Evolutionary conservation across 2,888 invertebrate genomes (phyloP).

Genomic region (Phyto melanocephala): DNA sequence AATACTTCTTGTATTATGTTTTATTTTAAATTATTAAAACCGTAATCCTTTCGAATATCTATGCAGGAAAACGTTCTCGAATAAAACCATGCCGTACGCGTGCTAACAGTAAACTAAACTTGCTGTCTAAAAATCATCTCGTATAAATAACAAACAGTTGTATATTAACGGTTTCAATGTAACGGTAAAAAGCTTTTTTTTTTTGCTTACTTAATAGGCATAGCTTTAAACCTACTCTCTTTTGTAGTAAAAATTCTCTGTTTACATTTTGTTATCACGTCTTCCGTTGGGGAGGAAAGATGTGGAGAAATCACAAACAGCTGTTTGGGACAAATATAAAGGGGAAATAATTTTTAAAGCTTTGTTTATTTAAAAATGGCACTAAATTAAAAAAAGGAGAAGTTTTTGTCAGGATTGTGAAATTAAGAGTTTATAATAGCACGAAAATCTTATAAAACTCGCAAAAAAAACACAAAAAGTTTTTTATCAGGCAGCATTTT

Average conservation of each 20-base stretch:
- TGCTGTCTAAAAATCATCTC: neutral
- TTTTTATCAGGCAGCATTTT: too few species aligned
- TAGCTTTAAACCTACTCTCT: neutral
- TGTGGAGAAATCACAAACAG: neutral
- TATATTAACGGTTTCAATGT: slow-evolving; percentile 36
- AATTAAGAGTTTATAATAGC: neutral
- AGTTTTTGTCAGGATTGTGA: neutral
- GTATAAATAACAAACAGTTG: slow-evolving; percentile 47
- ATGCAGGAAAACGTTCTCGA: neutral
- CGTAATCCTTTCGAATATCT: slow-evolving; percentile 37
- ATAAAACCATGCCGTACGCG: slow-evolving; percentile 53
- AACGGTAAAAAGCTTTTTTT: slow-evolving; percentile 60
- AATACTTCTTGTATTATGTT: neutral
- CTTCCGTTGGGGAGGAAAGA: neutral
- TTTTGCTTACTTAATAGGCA: neutral
- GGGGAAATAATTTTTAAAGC: neutral
- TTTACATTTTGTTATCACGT: slow-evolving; percentile 36
- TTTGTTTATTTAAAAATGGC: neutral
- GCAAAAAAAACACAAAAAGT: too few species aligned
- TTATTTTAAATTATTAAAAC: slow-evolving; percentile 24
- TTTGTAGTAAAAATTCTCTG: slow-evolving; percentile 1
- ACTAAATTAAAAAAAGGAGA: neutral
- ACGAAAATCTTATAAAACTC: too few species aligned
- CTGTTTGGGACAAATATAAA: slow-evolving; percentile 29
- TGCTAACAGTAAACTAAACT: slow-evolving; percentile 54